These are phyloP conservation scores for Dasyprocta punctata DNA, from an alignment of 2,113 vertebrate genomes.

Conservation along the genomic window DNA sequence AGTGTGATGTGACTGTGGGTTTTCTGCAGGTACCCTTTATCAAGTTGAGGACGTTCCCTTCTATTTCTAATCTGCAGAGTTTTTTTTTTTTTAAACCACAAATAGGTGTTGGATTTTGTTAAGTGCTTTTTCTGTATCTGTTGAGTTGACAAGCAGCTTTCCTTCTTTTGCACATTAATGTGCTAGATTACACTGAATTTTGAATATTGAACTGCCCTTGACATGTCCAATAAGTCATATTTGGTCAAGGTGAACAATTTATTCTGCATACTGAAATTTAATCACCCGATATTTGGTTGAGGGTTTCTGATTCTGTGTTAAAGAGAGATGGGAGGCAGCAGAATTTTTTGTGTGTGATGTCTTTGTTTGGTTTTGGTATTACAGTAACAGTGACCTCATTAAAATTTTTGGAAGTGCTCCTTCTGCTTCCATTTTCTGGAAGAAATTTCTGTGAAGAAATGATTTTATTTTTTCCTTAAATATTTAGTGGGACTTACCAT, in stretches of 20 bases:
- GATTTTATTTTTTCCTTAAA: not conserved
- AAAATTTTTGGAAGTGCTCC: not conserved
- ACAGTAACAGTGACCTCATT: not conserved
- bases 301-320: not conserved
- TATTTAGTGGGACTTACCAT: not conserved
- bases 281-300: not conserved
- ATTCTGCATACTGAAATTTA: not conserved
- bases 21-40: not conserved
- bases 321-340: not conserved
- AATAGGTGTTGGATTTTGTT: not conserved
- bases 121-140: not conserved
- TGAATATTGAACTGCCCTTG: not conserved
- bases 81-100: not conserved
- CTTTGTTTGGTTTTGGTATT: not conserved
- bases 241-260: not conserved
- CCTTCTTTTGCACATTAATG: not conserved
- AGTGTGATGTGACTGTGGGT: not conserved
- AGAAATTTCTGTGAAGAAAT: not conserved
- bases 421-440: not conserved
- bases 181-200: not conserved
- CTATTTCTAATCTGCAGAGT: not conserved
- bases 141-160: not conserved
- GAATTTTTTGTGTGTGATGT: not conserved
- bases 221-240: not conserved
- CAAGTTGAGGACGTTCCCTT: not conserved